phyloP scores from a whole-genome alignment of 2,797 vertebrate genomes.

The Gymnodraco acuticeps region DNA sequence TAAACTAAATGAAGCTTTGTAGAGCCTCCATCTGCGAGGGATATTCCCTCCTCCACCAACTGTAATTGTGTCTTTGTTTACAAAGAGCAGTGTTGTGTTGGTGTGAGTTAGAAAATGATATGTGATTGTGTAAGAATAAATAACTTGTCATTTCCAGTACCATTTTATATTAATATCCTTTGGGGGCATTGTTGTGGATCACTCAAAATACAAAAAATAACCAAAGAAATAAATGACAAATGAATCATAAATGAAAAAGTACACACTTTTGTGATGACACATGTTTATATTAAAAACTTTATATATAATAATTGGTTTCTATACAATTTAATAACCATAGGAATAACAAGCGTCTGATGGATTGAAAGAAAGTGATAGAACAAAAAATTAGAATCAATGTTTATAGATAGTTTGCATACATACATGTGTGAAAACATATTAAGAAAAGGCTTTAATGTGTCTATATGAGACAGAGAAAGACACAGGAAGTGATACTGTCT shows the following conservation, averaged over 20 bases:
- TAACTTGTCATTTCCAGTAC: slow-evolving; percentile 30
- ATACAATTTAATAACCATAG: not conserved
- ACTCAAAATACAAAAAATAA: not conserved
- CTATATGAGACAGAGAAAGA: slow-evolving; percentile 45
- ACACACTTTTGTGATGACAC: not conserved
- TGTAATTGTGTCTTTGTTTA: slow-evolving; percentile 67
- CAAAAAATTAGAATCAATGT: not conserved
- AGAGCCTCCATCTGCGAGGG: slow-evolving; percentile 42
- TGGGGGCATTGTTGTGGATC: slow-evolving; percentile 1
- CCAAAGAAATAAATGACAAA: not conserved
- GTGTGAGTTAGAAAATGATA: slow-evolving; percentile 41
- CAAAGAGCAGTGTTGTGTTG: slow-evolving; percentile 48
- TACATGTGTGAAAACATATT: slow-evolving; percentile 36
- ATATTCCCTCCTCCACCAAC: slow-evolving; percentile 43
- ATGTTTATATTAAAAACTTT: slow-evolving; percentile 3
- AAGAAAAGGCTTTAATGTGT: slow-evolving; percentile 18
- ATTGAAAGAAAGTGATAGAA: slow-evolving; percentile 3
- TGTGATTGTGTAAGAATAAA: slow-evolving; percentile 28
- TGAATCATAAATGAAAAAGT: not conserved
- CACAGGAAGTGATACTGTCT: slow-evolving; percentile 57
- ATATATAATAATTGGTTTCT: not conserved
- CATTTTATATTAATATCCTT: slow-evolving; percentile 30
- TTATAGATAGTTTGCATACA: slow-evolving; percentile 29
- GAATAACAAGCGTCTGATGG: slow-evolving; percentile 4
- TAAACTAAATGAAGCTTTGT: slow-evolving; percentile 63